Base-by-base conservation (phyloP, 2,113 vertebrate genomes). In the Trachemys scripta region DNA sequence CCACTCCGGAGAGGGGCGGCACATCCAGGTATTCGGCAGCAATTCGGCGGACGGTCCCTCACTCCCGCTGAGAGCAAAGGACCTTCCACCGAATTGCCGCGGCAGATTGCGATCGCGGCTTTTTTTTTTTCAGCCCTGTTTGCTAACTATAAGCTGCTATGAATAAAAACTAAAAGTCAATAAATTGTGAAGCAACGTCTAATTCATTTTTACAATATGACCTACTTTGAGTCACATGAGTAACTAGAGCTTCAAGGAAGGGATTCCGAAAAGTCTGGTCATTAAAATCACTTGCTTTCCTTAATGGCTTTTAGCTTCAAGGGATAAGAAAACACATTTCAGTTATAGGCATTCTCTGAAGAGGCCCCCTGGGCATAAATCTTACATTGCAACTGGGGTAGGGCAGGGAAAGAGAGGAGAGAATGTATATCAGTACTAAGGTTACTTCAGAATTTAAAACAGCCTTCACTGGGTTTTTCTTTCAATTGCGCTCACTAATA, bases 201-300 rank as follows among this genome's bases (percentile, higher is more conserved):
- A 97, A 97, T 97, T 98, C 97, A 95, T 95, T 98, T 97, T 98
- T 98, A 98, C 97, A 98, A 95, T 95, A 97, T 97, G 98, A 98
- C 98, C 98, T 98, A 98, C 96, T 98, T 97, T 98, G 97, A 98
- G 97, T 98, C 98, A 97, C 96, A 96, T 78, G 96, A 98, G 96
- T 57, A 0, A 97, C 85, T 82, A 85, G 95, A 97, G 96, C 96
- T 97, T 96, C 90, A 97, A 98, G 97, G 94, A 98, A 96, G 97
- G 95, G 95, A 97, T 97, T 98, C 95, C 94, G 94, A 96, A 98
- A 97, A 95, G 97, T 96, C 95, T 94, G 90, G 93, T 98, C 96
- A 98, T 98, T 98, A 98, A 97, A 97, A 94, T 94, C 88, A 89
- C 88, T 97, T 56, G 51, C 84, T 90, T 95, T 96, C 93, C 95